These are phyloP conservation scores for Phrixothrix hirtus DNA, from an alignment of 2,888 invertebrate genomes.

Conservation along the genomic window DNA sequence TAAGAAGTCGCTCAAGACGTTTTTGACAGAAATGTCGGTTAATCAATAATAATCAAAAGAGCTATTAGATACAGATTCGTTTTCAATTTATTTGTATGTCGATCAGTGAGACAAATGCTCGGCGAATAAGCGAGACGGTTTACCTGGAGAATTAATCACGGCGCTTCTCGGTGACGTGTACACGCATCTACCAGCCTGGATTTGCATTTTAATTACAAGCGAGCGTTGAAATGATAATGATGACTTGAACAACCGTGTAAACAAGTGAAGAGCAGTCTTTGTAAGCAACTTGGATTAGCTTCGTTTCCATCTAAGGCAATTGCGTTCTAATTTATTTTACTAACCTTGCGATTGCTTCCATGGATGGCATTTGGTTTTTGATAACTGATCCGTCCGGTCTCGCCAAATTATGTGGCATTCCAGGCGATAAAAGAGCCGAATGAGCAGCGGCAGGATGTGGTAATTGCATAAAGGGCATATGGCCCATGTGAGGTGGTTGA, in stretches of 20 bases:
- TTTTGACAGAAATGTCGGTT: not conserved
- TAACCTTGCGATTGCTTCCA: constrained; percentile 89
- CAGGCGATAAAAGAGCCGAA: constrained; percentile 85
- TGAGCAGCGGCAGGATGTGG: constrained; percentile 72
- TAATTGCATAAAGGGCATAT: constrained; percentile 94
- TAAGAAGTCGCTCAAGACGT: not conserved
- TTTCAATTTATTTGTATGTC: constrained; percentile 47
- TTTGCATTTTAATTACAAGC: constrained; percentile 66
- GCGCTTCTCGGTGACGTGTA: constrained; percentile 57
- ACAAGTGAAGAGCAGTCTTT: constrained; percentile 46
- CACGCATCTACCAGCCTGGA: constrained; percentile 59
- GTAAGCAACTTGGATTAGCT: constrained; percentile 30
- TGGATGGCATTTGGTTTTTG: constrained; percentile 85
- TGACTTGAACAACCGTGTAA: constrained; percentile 57
- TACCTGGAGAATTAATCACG: constrained; percentile 59
- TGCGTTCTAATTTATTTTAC: constrained; percentile 23
- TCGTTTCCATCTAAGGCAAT: constrained; percentile 8
- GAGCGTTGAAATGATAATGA: constrained; percentile 68
- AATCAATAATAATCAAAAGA: not conserved
- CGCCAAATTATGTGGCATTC: constrained; percentile 83
- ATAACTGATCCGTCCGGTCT: constrained; percentile 82
- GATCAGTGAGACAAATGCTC: constrained; percentile 45
- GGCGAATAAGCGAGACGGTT: constrained; percentile 45
- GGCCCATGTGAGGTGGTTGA: constrained; percentile 89
- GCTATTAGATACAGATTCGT: constrained; percentile 44